phyloP scores from a whole-genome alignment of 1,140 invertebrate genomes.

The Battus philenor region DNA sequence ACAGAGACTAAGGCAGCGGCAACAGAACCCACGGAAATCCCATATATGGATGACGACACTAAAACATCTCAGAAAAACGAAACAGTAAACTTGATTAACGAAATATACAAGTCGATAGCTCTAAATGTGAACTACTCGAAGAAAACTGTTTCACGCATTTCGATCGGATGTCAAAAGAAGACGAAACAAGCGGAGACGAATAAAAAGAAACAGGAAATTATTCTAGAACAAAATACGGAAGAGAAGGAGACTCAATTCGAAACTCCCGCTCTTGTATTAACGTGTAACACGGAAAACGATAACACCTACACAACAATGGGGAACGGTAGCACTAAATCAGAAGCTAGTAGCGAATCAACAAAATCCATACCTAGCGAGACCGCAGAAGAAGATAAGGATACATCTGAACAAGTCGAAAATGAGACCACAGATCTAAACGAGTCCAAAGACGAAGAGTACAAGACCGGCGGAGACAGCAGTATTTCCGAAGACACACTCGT shows the following conservation, averaged over 20 bases:
- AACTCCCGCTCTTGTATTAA: neutral
- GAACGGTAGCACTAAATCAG: neutral
- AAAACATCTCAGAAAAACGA: constrained; percentile 35
- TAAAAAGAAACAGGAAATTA: too few relatives aligned
- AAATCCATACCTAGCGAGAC: neutral
- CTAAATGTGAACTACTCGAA: constrained; percentile 36
- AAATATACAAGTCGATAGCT: constrained; percentile 62
- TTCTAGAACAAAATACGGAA: neutral
- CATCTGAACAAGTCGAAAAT: neutral
- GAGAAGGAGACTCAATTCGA: constrained; percentile 3
- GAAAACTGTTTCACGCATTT: constrained; percentile 33
- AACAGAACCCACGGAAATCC: constrained; percentile 32
- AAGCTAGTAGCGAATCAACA: constrained; percentile 2
- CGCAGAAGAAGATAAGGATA: constrained; percentile 2
- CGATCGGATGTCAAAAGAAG: neutral
- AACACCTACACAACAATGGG: neutral
- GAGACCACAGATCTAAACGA: neutral
- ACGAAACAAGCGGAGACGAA: neutral
- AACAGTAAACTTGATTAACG: constrained; percentile 59
- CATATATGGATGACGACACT: too few relatives aligned
- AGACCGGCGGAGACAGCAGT: constrained; percentile 16
- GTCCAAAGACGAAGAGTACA: neutral
- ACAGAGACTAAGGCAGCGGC: constrained; percentile 23
- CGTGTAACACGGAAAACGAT: neutral
- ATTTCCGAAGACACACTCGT: constrained; percentile 19